These are phyloP conservation scores for Zygogramma bicolorata DNA, from an alignment of 2,888 invertebrate species.

Conservation along the genomic window DNA sequence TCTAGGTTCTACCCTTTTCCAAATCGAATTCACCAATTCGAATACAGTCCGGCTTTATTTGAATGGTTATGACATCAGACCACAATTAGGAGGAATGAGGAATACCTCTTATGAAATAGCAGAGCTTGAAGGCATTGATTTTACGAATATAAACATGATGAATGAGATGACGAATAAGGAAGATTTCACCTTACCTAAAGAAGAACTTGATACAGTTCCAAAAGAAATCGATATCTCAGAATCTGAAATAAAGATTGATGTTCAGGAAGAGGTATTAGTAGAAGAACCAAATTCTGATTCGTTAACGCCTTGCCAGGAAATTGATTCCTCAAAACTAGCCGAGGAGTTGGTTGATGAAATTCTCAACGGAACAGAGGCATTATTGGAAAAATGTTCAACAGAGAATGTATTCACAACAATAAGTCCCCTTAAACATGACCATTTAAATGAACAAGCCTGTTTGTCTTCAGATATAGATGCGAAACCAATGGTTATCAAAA, in stretches of 20 bases:
- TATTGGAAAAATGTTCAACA: too few relatives aligned
- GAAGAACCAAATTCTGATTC: background rate
- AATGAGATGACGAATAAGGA: background rate
- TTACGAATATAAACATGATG: background rate
- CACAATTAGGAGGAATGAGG: constrained; percentile 49
- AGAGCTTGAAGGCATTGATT: constrained; percentile 9
- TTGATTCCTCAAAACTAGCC: background rate
- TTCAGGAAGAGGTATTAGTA: background rate
- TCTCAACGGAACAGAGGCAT: background rate
- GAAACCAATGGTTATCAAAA: background rate
- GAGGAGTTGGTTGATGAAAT: background rate
- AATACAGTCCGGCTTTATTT: constrained; percentile 57
- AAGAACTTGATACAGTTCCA: background rate
- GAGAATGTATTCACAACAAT: too few relatives aligned
- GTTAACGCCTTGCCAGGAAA: background rate
- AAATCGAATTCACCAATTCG: constrained; percentile 57
- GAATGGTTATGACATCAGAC: constrained; percentile 57
- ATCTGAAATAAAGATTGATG: background rate
- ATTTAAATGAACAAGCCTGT: background rate
- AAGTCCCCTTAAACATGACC: too few relatives aligned
- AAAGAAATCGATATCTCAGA: background rate
- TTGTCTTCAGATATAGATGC: background rate
- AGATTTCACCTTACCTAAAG: background rate
- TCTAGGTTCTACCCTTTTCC: constrained; percentile 54
- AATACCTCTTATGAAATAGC: constrained; percentile 13